phyloP scores from a whole-genome alignment of 2,797 vertebrate genomes.

The Lagodon rhomboides region DNA sequence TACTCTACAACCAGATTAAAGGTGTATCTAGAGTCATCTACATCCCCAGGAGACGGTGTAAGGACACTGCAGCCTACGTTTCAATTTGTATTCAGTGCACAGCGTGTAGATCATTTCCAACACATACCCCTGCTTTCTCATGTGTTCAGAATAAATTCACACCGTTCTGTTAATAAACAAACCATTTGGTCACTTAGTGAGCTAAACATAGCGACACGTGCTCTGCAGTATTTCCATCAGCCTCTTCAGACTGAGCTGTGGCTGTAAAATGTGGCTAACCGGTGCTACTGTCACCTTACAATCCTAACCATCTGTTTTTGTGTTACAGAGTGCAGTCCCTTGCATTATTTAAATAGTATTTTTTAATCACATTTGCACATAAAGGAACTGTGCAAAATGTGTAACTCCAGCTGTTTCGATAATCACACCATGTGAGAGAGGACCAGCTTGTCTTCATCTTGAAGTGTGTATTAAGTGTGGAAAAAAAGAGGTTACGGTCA shows the following conservation, averaged over 20 bases:
- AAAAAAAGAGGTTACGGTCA: not conserved
- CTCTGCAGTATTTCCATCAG: not conserved
- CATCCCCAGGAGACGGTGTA: not conserved
- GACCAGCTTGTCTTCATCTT: too few species aligned
- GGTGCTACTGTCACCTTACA: not conserved
- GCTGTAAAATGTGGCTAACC: not conserved
- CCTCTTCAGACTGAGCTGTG: not conserved
- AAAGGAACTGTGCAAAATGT: not conserved
- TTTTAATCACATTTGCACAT: not conserved
- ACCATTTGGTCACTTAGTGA: not conserved
- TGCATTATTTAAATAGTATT: not conserved
- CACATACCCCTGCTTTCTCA: not conserved
- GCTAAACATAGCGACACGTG: not conserved
- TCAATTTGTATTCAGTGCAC: not conserved
- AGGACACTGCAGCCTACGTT: not conserved
- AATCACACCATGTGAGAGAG: too few species aligned
- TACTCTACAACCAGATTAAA: not conserved
- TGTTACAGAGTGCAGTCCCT: not conserved
- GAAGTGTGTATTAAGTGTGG: not conserved
- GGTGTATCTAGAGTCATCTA: slow-evolving; percentile 1
- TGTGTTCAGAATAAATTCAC: not conserved
- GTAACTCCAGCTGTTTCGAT: not conserved
- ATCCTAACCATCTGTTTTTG: not conserved
- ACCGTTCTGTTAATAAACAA: slow-evolving; percentile 6
- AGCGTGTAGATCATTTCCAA: not conserved